Conservation (phyloP, 2,797 vertebrate species). For the Rhadinocentrus ornatus region DNA sequence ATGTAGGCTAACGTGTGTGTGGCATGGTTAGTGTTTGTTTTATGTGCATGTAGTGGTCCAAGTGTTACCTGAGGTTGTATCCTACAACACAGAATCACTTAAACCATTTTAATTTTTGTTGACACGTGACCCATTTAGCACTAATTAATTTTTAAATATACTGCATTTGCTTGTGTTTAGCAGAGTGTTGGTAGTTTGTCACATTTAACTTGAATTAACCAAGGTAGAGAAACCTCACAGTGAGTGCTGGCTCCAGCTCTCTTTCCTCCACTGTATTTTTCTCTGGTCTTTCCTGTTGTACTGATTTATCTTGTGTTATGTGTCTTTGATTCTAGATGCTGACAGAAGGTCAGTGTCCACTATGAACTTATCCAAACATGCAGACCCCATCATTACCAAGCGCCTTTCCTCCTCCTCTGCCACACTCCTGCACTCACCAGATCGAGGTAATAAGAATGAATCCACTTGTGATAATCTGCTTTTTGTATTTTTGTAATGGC, state of each 20-base stretch:
- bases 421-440: slow-evolving; percentile 96
- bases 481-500: slow-evolving; percentile 6
- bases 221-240: slow-evolving; percentile 37
- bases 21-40: slow-evolving; percentile 42
- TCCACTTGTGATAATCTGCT: neutral
- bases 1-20: slow-evolving; percentile 49
- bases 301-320: slow-evolving; percentile 8
- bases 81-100: slow-evolving; percentile 16
- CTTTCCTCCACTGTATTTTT: slow-evolving; percentile 14
- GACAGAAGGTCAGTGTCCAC: slow-evolving; percentile 97
- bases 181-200: slow-evolving; percentile 32
- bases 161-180: slow-evolving; percentile 16
- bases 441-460: slow-evolving; percentile 89
- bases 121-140: slow-evolving; percentile 39
- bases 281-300: neutral
- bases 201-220: slow-evolving; percentile 43
- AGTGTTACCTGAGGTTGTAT: slow-evolving; percentile 25
- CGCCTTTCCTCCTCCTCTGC: slow-evolving; percentile 96
- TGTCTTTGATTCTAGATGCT: slow-evolving; percentile 85
- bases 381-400: slow-evolving; percentile 96
- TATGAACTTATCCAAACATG: slow-evolving; percentile 97
- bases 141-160: slow-evolving; percentile 40
- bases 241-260: slow-evolving; percentile 29
- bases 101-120: slow-evolving; percentile 42
- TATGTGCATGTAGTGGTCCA: slow-evolving; percentile 48